Base-by-base conservation (phyloP, 2,113 vertebrate species). In the Terrapene triunguis region DNA sequence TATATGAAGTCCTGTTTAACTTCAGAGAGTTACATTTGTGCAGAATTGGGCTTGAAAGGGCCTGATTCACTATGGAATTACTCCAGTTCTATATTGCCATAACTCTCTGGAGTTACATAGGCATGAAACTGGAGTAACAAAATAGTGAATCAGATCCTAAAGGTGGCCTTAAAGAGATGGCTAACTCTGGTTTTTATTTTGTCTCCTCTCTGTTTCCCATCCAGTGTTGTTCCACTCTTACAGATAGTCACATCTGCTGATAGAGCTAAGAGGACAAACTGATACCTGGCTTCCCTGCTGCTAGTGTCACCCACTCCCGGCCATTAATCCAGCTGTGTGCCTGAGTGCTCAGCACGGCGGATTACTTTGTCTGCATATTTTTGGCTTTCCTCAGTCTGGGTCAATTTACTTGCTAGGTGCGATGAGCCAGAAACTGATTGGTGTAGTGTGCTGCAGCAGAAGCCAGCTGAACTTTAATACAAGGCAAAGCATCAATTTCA, bases 341-440 rank as follows among this genome's bases (percentile, higher is more conserved):
- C 91, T 90, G 94, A 57, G 5, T 82, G 97, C 94, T 97, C 96
- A 97, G 96, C 94, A 87, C 89, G 85, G 94, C 81, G 84, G 96
- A 97, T 96, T 96, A 97, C 94, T 94, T 93, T 96, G 82, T 96
- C 95, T 96, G 94, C 86, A 92, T 94, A 93, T 97, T 97, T 96
- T 93, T 95, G 88, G 95, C 95, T 96, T 92, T 87, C 51, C 88
- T 88, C 79, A 78, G 78, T 95, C 65, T 35, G 38, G 95, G 89
- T 92, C 84, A 92, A 85, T 91, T 89, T 92, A 12, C 80, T 74
- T 85, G 42, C 69, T 72, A 80, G 91, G 80, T 79, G 65, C 47
- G 79, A 87, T 1, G 74, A 88, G 88, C 21, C 85, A 89, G 91
- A 82, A 93, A 1, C 17, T 78, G 95, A 81, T 79, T 54, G 82